These are phyloP conservation scores for Caenorhabditis remanei DNA, from an alignment of 1,140 invertebrate species.

Conservation along the genomic window DNA sequence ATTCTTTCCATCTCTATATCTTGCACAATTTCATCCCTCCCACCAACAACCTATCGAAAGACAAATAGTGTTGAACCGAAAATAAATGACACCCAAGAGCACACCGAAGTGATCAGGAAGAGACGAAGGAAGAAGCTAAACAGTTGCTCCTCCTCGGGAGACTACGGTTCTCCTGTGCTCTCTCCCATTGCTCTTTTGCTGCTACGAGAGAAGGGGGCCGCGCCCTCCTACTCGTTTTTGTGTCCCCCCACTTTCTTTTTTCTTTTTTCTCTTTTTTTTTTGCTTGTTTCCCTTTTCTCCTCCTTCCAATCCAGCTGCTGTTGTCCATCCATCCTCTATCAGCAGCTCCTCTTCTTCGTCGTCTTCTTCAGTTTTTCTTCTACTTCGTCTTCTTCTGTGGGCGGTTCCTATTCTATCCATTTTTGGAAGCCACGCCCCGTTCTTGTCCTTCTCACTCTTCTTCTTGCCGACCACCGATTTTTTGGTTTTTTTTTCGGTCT, in stretches of 20 bases:
- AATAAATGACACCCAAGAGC: conserved; percentile 55
- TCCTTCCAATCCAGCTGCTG: neutral
- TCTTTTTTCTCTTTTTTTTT: neutral
- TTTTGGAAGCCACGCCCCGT: conserved; percentile 36
- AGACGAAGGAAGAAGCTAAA: neutral
- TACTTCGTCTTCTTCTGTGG: neutral
- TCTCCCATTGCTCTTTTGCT: conserved; percentile 4
- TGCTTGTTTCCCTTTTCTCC: neutral
- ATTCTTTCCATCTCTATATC: neutral
- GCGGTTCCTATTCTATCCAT: conserved; percentile 11
- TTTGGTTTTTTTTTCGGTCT: conserved; percentile 15
- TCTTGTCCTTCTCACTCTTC: conserved; percentile 40
- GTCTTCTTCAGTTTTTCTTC: neutral
- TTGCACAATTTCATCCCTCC: neutral
- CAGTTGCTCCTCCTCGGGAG: conserved; percentile 20
- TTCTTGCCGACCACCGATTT: neutral
- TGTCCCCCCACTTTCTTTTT: neutral
- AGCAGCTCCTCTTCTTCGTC: neutral
- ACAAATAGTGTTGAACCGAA: conserved; percentile 54
- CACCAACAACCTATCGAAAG: conserved; percentile 48
- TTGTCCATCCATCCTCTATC: conserved; percentile 54
- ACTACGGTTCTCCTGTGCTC: conserved; percentile 31
- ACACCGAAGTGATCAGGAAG: conserved; percentile 52
- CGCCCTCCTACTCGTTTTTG: conserved; percentile 54
- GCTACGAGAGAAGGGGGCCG: neutral